A percentile compares a stretch with the other conserved stretches of the same genome.
Evolutionary conservation across 2,888 invertebrate genomes (phyloP).

Genomic region (Chouioia cunea): DNA sequence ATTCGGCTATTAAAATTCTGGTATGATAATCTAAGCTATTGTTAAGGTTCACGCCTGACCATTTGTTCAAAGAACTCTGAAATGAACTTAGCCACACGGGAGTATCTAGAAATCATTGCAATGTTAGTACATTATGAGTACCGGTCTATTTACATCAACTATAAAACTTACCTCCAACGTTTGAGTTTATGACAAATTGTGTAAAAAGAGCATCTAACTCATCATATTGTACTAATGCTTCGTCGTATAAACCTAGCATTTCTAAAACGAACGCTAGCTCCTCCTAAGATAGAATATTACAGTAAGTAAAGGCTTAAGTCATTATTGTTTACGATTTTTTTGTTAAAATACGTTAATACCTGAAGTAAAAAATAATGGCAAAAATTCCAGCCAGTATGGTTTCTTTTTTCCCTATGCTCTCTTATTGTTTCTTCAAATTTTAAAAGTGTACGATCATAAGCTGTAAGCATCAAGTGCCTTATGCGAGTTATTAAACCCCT

Average conservation of each 20-base stretch:
- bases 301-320: conserved; percentile 28
- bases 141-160: conserved; percentile 10
- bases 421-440: conserved; percentile 92
- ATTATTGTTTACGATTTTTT: conserved; percentile 17
- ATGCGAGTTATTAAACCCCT: conserved; percentile 85
- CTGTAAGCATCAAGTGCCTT: conserved; percentile 84
- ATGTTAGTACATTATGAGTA: neutral
- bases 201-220: conserved; percentile 97
- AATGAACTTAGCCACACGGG: conserved; percentile 89
- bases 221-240: conserved; percentile 96
- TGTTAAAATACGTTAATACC: conserved; percentile 70
- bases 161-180: conserved; percentile 75
- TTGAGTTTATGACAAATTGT: conserved; percentile 95
- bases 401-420: conserved; percentile 89
- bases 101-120: conserved; percentile 72
- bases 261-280: conserved; percentile 95
- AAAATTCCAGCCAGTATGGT: conserved; percentile 93
- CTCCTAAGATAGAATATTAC: conserved; percentile 75
- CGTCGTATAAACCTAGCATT: conserved; percentile 93
- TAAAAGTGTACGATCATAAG: conserved; percentile 87
- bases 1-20: conserved; percentile 63
- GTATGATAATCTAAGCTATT: conserved; percentile 73
- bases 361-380: conserved; percentile 93
- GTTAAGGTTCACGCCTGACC: conserved; percentile 81
- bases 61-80: conserved; percentile 80